Conservation (phyloP, 2,888 invertebrate species). For the Eupithecia centaureata region DNA sequence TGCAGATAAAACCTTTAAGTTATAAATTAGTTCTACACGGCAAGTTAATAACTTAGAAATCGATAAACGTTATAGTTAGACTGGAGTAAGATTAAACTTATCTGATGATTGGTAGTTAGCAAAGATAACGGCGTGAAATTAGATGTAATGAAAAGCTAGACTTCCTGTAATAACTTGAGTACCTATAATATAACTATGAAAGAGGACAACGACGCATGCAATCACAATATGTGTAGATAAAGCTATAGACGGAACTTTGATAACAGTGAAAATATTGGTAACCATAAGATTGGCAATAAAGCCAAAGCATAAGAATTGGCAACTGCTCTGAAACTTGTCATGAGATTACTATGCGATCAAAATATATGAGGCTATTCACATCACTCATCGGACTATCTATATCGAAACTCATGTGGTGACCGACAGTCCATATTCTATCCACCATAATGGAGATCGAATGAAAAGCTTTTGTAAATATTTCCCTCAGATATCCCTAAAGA, state of each 20-base stretch:
- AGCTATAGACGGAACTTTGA: background rate
- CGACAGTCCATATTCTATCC: background rate
- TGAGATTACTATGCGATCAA: background rate
- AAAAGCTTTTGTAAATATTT: background rate
- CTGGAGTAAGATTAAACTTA: constrained; percentile 20
- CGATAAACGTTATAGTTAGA: constrained; percentile 57
- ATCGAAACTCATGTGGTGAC: background rate
- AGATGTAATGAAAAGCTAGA: background rate
- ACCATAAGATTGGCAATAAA: background rate
- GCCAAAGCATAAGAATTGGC: background rate
- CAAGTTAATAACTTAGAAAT: constrained; percentile 57
- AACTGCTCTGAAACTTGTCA: background rate
- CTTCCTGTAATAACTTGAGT: background rate
- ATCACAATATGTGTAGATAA: background rate
- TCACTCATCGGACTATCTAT: constrained; percentile 1
- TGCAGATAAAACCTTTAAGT: constrained; percentile 16
- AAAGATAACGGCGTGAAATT: constrained; percentile 10
- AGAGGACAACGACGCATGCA: background rate
- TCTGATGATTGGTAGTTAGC: constrained; percentile 21
- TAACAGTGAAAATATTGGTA: background rate
- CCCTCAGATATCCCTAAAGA: background rate
- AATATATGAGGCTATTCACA: background rate
- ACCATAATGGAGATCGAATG: background rate
- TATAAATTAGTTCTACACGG: constrained; percentile 29
- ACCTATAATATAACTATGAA: too few species aligned